Evolutionary conservation across 1,140 invertebrate species (phyloP), one percentile per base, ranked within the genome.

Genomic region (Heliconius congener): DNA sequence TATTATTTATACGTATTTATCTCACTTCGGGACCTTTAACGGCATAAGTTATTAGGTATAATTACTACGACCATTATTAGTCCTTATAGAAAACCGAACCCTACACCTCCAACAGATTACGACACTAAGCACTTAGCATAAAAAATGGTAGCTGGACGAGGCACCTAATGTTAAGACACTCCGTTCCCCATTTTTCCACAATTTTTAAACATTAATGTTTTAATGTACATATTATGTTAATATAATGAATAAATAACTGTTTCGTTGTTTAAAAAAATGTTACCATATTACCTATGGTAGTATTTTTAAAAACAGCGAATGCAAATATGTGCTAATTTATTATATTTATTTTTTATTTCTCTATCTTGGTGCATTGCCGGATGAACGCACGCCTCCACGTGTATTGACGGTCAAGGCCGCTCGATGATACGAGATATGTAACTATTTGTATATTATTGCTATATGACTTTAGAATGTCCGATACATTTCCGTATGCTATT

Each of bases 371-470:
- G 60, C 27, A 66, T 66, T 66, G 39, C 27, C 70, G 71, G 13
- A 23, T 70, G 71, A 77, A 77, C 76, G 76, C 71, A 72, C 70
- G n/a, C 76, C 23, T 77, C 70, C 76, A 77, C 76, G 76, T 77
- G 76, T 37, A 77, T 72, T 30, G 46, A n/a, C 76, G 76, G 76
- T 77, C 76, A 77, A 77, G 76, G 76, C 55, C 76, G 76, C 46
- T 70, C 76, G 50, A 72, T 77, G 76, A 73, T 72, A 57, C 50
- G 52, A 77, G 70, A 72, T 71, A 76, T 77, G 50, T 30, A 66
- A 23, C 55, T 66, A 66, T 1, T 30, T 66, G 60, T 66, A 66
- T 30, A 16, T 66, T 30, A 66, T 4, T 16, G 13, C 60, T 66
- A 66, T 30, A 30, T 30, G 11, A 66, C 27, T 30, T 30, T 30